phyloP scores from a whole-genome alignment of 92 coral and sea anemone species.

The Pocillopora meandrina region DNA sequence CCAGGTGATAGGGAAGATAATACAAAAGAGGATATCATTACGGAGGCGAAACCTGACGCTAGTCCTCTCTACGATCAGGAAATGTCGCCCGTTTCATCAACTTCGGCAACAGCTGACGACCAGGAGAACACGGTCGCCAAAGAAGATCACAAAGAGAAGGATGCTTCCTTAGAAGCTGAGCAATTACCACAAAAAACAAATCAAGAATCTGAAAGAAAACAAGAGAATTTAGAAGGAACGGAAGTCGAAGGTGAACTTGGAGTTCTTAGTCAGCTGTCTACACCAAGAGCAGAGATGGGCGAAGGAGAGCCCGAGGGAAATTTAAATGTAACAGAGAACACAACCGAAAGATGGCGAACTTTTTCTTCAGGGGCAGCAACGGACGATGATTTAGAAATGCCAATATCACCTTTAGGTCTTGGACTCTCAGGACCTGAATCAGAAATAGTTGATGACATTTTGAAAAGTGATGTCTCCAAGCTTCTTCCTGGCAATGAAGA shows the following conservation, averaged over 20 bases:
- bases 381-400: slow-evolving; percentile 73
- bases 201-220: slow-evolving; percentile 11
- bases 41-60: slow-evolving; percentile 14
- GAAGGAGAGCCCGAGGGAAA: slow-evolving; percentile 22
- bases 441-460: slow-evolving; percentile 89
- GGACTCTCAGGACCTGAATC: slow-evolving; percentile 91
- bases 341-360: slow-evolving; percentile 18
- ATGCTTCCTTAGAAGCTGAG: neutral
- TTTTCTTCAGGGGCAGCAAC: slow-evolving; percentile 37
- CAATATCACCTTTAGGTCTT: slow-evolving; percentile 89
- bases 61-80: slow-evolving; percentile 44
- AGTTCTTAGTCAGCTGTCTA: neutral
- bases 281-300: slow-evolving; percentile 1
- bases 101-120: slow-evolving; percentile 30
- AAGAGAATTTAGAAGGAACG: neutral
- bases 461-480: slow-evolving; percentile 83
- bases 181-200: neutral
- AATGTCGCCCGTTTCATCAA: slow-evolving; percentile 47
- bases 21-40: neutral
- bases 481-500: slow-evolving; percentile 61
- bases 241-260: slow-evolving; percentile 12
- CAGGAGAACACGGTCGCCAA: slow-evolving; percentile 13
- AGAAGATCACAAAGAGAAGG: slow-evolving; percentile 12
- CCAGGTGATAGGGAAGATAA: slow-evolving; percentile 21
- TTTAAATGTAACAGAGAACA: slow-evolving; percentile 3